Base-by-base conservation (phyloP, 2,888 invertebrate species). In the Campaea margaritaria region DNA sequence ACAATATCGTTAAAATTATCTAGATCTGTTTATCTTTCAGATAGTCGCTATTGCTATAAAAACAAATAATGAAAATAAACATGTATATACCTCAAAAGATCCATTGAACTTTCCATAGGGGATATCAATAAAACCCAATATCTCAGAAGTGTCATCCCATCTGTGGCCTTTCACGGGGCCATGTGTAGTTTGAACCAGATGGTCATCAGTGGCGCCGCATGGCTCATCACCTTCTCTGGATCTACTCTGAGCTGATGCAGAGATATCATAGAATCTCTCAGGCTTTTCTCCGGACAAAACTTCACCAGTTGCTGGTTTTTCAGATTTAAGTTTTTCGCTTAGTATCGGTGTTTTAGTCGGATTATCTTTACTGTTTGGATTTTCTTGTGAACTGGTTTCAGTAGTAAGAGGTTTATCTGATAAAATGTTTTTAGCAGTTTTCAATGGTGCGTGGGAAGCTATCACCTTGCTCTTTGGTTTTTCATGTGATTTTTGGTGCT, bases 61-160 rank as follows among this genome's bases (percentile, higher is more conserved):
- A 5, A 2, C 21, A 21, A 21, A 21, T 5, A 21, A 21, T 21
- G 2, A 21, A 3, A 21, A 31, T 7, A 39, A 39, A 39, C 1
- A 39, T 14, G 7, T 2, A 61, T 65, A 41, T 75, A 88, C 88
- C 78, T 80, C 74, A 68, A 87, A 86, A 11, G 67, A 70, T 13
- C 62, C 56, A 3, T 49, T 58, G 52, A 82, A 77, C 39, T 65
- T 62, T 59, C 87, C 89, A 46, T 89, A 89, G 0, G 87, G 86
- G 66, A 89, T 83, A 62, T 89, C 89, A 44, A 82, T 77, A 54
- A 73, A 87, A 41, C 78, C 72, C 5, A 76, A 58, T 43, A 86
- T 84, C 0, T 75, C 70, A 7, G 47, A 14, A 2, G 72, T 72
- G 0, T 70, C 62, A 5, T 59, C 58, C 73, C 80, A 77, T 16